These are phyloP conservation scores for Microdon myrmicae DNA, from an alignment of 2,888 invertebrate genomes.

Conservation along the genomic window DNA sequence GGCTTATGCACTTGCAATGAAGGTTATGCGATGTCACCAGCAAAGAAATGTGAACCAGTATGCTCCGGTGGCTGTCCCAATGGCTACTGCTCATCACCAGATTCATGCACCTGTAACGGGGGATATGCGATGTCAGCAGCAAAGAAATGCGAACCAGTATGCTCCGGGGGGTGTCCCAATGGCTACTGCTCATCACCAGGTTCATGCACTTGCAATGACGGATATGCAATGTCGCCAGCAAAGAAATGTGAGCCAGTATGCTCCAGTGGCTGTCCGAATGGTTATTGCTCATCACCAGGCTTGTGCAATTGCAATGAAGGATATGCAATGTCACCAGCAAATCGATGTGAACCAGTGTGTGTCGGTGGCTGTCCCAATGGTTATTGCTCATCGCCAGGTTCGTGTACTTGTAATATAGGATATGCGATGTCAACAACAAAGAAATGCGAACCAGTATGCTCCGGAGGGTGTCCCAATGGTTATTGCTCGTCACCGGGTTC, in stretches of 20 bases:
- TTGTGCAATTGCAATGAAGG: conserved; percentile 36
- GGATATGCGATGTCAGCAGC: too few species aligned
- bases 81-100: neutral
- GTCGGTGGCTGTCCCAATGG: conserved; percentile 54
- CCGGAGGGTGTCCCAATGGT: conserved; percentile 57
- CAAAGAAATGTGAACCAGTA: too few species aligned
- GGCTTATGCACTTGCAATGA: too few species aligned
- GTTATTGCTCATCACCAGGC: conserved; percentile 32
- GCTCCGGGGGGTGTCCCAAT: conserved; percentile 33
- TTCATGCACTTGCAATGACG: conserved; percentile 59
- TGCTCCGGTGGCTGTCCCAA: too few species aligned
- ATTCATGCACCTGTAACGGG: too few species aligned
- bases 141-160: conserved; percentile 31
- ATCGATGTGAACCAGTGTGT: conserved; percentile 60
- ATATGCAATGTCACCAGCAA: conserved; percentile 20
- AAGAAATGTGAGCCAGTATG: conserved; percentile 55
- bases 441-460: conserved; percentile 60
- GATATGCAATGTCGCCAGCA: conserved; percentile 54
- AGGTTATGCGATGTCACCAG: too few species aligned
- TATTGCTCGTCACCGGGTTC: conserved; percentile 67
- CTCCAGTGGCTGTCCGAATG: conserved; percentile 38
- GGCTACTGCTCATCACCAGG: conserved; percentile 57
- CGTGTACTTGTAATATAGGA: conserved; percentile 67
- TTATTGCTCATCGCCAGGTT: conserved; percentile 50
- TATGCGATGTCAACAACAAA: conserved; percentile 60